Conservation (phyloP, 2,797 vertebrate species). For the Falco peregrinus region DNA sequence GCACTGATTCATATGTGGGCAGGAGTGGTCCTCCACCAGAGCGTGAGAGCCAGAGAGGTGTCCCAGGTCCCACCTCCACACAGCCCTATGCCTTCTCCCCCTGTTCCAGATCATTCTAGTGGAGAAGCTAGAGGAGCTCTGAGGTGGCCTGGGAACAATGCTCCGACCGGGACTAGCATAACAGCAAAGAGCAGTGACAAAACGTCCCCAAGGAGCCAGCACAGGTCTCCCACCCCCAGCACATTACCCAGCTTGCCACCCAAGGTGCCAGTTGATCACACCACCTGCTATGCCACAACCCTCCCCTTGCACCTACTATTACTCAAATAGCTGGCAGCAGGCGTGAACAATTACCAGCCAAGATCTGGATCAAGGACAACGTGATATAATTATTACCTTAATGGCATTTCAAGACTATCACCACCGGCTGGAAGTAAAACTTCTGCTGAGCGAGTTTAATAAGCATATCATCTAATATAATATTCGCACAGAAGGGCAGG, state of each 20-base stretch:
- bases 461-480: conserved; percentile 40
- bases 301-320: background rate
- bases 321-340: background rate
- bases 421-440: background rate
- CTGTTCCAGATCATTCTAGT: background rate
- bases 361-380: background rate
- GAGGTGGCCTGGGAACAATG: background rate
- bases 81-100: background rate
- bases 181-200: background rate
- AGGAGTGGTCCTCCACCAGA: background rate
- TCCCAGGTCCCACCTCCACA: background rate
- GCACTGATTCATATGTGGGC: background rate
- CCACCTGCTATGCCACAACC: background rate
- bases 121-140: background rate
- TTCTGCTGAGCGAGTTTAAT: conserved; percentile 43
- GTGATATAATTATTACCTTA: conserved; percentile 9
- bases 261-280: no score
- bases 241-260: background rate
- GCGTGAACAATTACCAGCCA: background rate
- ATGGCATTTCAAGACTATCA: background rate
- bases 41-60: background rate
- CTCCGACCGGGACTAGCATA: accelerated
- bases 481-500: background rate
- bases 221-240: background rate
- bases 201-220: background rate